Percentiles rank a stretch among this genome's conserved stretches.
Conservation (phyloP, 2,113 vertebrate genomes). For the Hirundichthys speculiger region DNA sequence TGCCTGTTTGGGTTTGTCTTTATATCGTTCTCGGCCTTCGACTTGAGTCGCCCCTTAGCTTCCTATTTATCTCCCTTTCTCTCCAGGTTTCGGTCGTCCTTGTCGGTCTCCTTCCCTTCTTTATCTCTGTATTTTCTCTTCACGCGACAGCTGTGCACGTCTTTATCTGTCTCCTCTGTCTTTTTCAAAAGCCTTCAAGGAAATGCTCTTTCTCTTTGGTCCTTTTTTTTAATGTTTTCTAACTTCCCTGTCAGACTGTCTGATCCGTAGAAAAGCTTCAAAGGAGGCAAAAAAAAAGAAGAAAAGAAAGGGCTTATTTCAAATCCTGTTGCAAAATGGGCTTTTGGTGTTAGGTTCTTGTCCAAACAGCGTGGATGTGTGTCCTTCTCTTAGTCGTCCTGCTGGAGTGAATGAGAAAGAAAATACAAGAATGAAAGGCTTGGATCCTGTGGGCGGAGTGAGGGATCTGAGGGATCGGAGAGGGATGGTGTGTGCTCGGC, state of each 20-base stretch:
- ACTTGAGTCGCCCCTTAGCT: constrained; percentile 1
- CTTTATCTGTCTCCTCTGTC: constrained; percentile 60
- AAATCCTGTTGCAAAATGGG: constrained; percentile 39
- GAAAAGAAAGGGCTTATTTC: constrained; percentile 36
- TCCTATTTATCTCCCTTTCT: constrained; percentile 2
- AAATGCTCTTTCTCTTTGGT: constrained; percentile 38
- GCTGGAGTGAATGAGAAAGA: constrained; percentile 61
- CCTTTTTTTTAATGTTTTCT: constrained; percentile 45
- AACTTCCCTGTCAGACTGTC: constrained; percentile 41
- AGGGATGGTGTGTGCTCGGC: constrained; percentile 42
- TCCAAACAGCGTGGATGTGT: constrained; percentile 49
- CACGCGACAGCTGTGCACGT: constrained; percentile 59
- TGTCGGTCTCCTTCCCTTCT: constrained; percentile 30
- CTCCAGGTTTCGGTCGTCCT: constrained; percentile 37
- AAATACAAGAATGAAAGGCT: constrained; percentile 60
- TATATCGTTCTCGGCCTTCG: constrained; percentile 32
- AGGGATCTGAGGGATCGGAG: constrained; percentile 20
- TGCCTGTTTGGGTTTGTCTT: constrained; percentile 25
- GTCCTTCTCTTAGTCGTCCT: constrained; percentile 42
- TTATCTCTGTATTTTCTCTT: no score
- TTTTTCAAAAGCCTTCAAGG: constrained; percentile 53
- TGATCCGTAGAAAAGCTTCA: constrained; percentile 44
- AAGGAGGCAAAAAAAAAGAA: constrained; percentile 8
- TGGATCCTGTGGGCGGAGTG: constrained; percentile 67
- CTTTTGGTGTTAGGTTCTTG: constrained; percentile 37